phyloP scores from a whole-genome alignment of 2,797 vertebrate species.

The Lagorchestes hirsutus region DNA sequence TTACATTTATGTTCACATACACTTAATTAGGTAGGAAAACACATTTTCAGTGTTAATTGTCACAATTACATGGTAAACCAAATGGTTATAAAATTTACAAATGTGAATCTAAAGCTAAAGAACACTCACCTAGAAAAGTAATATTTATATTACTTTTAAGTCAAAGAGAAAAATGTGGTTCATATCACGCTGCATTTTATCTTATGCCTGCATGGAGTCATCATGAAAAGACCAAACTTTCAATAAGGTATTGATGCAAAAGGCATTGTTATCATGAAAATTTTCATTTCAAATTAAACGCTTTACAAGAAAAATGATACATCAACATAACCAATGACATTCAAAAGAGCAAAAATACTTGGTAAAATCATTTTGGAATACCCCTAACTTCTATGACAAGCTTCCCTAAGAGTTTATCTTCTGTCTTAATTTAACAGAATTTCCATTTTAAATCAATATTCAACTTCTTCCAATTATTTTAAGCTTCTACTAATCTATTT shows the following conservation, averaged over 20 bases:
- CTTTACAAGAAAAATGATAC: not conserved
- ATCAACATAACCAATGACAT: constrained; percentile 20
- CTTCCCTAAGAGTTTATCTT: not conserved
- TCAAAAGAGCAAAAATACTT: constrained; percentile 34
- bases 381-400: not conserved
- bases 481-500: constrained; percentile 41
- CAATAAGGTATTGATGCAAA: constrained; percentile 37
- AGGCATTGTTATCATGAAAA: constrained; percentile 21
- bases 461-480: constrained; percentile 27
- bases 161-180: constrained; percentile 43
- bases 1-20: constrained; percentile 36
- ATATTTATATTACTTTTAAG: constrained; percentile 48
- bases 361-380: constrained; percentile 11
- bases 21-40: constrained; percentile 17
- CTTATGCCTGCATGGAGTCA: not conserved
- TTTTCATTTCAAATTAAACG: constrained; percentile 29
- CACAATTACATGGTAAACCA: constrained; percentile 31
- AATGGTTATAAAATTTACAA: not conserved
- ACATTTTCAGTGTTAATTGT: constrained; percentile 24
- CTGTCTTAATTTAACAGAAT: constrained; percentile 33
- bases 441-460: constrained; percentile 36
- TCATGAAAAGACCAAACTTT: constrained; percentile 41
- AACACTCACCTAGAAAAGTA: constrained; percentile 42
- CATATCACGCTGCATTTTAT: constrained; percentile 3
- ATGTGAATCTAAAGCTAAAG: constrained; percentile 2